Evolutionary conservation across 2,797 vertebrate species (phyloP).

Genomic region (Pangasius mekongensis): DNA sequence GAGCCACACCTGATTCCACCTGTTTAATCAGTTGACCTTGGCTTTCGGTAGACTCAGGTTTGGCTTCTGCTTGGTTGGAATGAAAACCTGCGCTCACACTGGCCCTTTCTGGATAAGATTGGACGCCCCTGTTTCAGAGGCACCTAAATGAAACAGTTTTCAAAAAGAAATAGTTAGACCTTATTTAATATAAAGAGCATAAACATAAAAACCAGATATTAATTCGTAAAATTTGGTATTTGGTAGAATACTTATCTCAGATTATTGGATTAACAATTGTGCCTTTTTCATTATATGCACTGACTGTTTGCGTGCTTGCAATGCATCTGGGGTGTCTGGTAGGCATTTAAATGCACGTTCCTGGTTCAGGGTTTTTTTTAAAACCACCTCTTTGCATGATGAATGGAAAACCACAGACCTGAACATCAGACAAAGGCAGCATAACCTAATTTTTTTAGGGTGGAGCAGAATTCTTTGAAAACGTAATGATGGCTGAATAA

Average conservation of each 20-base stretch:
- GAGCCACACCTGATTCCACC: no score
- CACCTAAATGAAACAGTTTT: not conserved
- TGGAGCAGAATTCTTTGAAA: not conserved
- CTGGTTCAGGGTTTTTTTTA: not conserved
- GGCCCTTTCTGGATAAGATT: no score
- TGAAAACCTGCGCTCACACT: no score
- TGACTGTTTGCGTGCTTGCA: not conserved
- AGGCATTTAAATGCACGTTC: slow-evolving; percentile 12
- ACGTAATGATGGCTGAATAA: not conserved
- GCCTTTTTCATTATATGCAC: not conserved
- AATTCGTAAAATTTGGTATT: not conserved
- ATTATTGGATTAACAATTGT: not conserved
- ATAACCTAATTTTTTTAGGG: no score
- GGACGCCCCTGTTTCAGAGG: no score
- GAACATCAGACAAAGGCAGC: not conserved
- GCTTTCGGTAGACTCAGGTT: no score
- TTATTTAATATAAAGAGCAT: not conserved
- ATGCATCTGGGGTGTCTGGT: not conserved
- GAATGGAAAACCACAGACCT: not conserved
- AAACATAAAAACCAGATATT: not conserved
- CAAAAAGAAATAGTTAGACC: not conserved
- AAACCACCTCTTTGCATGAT: not conserved
- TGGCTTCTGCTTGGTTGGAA: no score
- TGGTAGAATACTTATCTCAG: not conserved
- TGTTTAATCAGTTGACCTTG: no score